Percentiles rank a stretch among this genome's conserved stretches.
These are phyloP conservation scores for Cepphus grylle DNA, from an alignment of 2,113 vertebrate species.

Conservation along the genomic window DNA sequence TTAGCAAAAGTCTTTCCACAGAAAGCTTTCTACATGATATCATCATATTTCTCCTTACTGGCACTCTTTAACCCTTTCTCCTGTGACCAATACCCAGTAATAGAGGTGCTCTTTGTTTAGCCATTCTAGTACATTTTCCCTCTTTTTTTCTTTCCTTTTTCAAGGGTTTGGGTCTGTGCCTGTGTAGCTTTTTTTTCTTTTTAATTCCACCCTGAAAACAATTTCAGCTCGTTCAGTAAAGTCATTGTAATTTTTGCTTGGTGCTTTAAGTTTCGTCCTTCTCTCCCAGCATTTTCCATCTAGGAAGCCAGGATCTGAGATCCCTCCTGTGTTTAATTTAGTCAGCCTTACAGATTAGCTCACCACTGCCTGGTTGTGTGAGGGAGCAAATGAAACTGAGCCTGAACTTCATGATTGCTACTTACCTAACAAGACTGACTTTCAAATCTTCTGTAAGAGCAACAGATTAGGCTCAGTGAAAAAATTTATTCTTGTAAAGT, in stretches of 20 bases:
- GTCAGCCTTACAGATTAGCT: not conserved
- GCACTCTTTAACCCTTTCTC: not conserved
- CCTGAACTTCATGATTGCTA: not conserved
- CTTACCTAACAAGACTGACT: not conserved
- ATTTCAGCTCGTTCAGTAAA: not conserved
- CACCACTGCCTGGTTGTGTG: not conserved
- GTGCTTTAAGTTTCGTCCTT: not conserved
- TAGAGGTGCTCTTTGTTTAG: not conserved
- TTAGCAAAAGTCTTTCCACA: not conserved
- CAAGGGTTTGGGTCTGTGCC: not conserved
- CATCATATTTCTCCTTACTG: not conserved
- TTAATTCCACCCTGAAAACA: not conserved
- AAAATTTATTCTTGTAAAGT: not conserved
- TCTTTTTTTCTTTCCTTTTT: not conserved
- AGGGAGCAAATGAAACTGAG: not conserved
- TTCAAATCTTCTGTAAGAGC: not conserved
- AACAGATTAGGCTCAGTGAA: not conserved
- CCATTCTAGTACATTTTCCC: not conserved
- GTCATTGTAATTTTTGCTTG: not conserved
- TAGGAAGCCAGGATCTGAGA: not conserved
- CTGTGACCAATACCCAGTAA: not conserved
- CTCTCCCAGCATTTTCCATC: conserved; percentile 6
- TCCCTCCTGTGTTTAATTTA: conserved; percentile 7
- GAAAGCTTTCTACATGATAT: not conserved
- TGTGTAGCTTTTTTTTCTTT: not conserved